Conservation (phyloP, 92 coral and sea anemone genomes). For the Diadumene lineata region DNA sequence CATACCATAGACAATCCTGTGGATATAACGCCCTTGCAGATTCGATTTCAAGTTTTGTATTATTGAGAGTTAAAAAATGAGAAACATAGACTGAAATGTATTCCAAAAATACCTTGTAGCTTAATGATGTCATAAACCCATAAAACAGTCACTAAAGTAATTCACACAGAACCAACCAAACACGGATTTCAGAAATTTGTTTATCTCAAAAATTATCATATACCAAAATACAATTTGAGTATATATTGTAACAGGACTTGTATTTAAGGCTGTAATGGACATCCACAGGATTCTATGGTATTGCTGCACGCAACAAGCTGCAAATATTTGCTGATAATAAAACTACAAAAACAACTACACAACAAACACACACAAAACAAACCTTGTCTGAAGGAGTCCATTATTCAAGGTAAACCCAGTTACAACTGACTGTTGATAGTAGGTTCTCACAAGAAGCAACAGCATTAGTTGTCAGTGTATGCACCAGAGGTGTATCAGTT, state of each 20-base stretch:
- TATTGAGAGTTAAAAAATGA: not conserved
- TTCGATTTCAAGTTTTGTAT: no score
- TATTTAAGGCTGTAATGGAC: not conserved
- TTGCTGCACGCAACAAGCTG: not conserved
- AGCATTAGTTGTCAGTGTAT: not conserved
- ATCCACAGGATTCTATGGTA: constrained; percentile 9
- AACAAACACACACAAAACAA: not conserved
- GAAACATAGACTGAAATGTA: not conserved
- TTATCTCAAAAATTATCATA: no score
- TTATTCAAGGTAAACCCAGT: constrained; percentile 3
- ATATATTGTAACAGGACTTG: not conserved
- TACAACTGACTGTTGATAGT: not conserved
- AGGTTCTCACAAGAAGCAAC: not conserved
- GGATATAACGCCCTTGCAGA: not conserved
- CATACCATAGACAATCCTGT: constrained; percentile 2
- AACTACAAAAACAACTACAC: not conserved
- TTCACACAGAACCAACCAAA: no score
- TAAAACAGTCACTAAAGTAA: no score
- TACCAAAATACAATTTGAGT: not conserved
- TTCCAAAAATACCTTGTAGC: not conserved
- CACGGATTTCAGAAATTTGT: no score
- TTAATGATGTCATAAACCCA: no score
- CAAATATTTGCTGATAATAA: constrained; percentile 1
- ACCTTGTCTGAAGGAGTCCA: not conserved
- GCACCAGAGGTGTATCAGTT: no score